A percentile compares a stretch with the other conserved stretches of the same genome.
Conservation (phyloP, 2,888 invertebrate species). For the Zelleria hepariella region DNA sequence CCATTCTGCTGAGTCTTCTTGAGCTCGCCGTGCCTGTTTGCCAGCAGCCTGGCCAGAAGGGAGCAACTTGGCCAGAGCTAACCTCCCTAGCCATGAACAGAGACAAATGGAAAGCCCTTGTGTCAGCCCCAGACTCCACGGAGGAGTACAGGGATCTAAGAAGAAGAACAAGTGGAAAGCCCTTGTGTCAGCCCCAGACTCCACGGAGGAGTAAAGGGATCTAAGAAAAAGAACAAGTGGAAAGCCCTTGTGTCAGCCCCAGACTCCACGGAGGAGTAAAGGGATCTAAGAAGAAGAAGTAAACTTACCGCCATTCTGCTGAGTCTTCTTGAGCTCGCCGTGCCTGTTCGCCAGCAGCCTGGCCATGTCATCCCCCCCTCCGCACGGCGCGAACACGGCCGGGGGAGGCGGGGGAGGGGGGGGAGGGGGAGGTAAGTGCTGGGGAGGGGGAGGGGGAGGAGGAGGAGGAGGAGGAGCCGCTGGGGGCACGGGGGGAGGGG, state of each 20-base stretch:
- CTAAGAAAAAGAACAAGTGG: too few species aligned
- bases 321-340: slow-evolving; percentile 61
- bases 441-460: slow-evolving; percentile 13
- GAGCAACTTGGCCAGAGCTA: too few species aligned
- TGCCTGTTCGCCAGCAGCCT: slow-evolving; percentile 67
- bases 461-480: slow-evolving; percentile 5
- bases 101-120: too few species aligned
- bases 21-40: slow-evolving; percentile 67
- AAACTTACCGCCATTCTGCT: slow-evolving; percentile 64
- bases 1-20: slow-evolving; percentile 68
- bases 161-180: too few species aligned
- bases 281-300: too few species aligned
- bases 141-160: too few species aligned
- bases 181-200: too few species aligned
- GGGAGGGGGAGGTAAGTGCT: slow-evolving; percentile 22
- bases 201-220: too few species aligned
- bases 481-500: slow-evolving; percentile 7
- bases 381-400: slow-evolving; percentile 38
- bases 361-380: neutral
- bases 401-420: slow-evolving; percentile 56
- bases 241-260: too few species aligned
- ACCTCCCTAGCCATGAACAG: too few species aligned
- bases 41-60: slow-evolving; percentile 48
- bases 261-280: too few species aligned
- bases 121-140: too few species aligned